Base-by-base conservation (phyloP, 2,888 invertebrate genomes). In the Lepidochrysops patricia region DNA sequence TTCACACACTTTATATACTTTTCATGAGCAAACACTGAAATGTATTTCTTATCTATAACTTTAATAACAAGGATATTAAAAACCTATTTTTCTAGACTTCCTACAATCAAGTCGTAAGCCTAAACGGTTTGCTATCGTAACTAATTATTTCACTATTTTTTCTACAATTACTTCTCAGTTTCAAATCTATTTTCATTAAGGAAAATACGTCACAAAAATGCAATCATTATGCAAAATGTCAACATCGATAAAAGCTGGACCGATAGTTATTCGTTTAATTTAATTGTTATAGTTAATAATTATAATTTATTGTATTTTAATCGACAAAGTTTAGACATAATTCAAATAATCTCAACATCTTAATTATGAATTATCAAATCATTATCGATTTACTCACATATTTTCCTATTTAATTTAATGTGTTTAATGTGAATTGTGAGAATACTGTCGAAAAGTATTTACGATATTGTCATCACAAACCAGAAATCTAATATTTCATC, bases 401-500 rank as follows among this genome's bases (percentile, higher is more conserved):
- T 9, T 43, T n/a, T 43, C 19, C 1, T 23, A 43, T 43, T 43
- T 43, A 43, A 19, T 9, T 7, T 12, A 29, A 9, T 29, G 29
- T 43, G 19, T 19, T 6, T 15, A 43, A 15, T 43, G 15, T 19
- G 1, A 15, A 43, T 43, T 43, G 15, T 19, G 1, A 7, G 37
- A 43, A 43, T 19, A 43, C 25, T 26, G 50, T 50, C 6, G 13
- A 50, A 49, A 7, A 49, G 4, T 25, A 50, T 50, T 50, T 26
- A 50, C 7, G 50, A 26, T n/a, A 6, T 13, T 50, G 26, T 50
- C 50, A 50, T 26, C 26, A 50, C 26, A 26, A 26, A 50, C 50
- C 50, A 50, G 49, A 49, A 50, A 50, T 50, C 25, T 26, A 50
- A 50, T 50, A 50, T 50, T 50, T 50, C 50, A 50, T 26, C n/a